Conservation (phyloP, 37 sponge, comb jelly and placozoan genomes). For the Ephydatia muelleri region DNA sequence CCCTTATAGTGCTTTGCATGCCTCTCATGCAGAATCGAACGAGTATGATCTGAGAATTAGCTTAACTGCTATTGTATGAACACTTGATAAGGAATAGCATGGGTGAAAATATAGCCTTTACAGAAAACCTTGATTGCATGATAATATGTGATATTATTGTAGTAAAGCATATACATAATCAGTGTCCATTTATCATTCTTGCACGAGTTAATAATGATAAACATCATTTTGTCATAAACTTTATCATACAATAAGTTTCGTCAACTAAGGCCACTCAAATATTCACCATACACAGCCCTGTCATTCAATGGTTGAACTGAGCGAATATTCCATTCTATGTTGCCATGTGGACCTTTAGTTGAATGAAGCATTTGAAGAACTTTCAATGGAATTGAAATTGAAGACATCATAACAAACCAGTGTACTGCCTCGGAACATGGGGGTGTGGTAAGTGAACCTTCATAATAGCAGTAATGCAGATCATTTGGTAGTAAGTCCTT, state of each 20-base stretch:
- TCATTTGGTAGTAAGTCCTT: constrained; percentile 38
- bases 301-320: neutral
- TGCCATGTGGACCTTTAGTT: neutral
- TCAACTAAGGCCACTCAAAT: neutral
- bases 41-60: too few species aligned
- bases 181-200: neutral
- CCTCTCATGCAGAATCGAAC: too few species aligned
- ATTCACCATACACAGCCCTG: neutral
- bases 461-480: constrained; percentile 49
- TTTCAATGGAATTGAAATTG: constrained; percentile 28
- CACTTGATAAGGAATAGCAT: too few species aligned
- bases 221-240: too few species aligned
- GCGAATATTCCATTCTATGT: neutral
- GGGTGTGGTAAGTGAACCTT: constrained; percentile 76
- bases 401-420: constrained; percentile 59
- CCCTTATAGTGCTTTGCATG: too few species aligned
- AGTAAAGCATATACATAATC: neutral
- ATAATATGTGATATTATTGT: too few species aligned
- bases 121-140: too few species aligned
- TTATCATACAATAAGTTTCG: too few species aligned
- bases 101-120: too few species aligned
- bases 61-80: too few species aligned
- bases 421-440: constrained; percentile 59
- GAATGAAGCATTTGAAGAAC: constrained; percentile 26
- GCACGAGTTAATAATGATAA: too few species aligned